Evolutionary conservation across 2,888 invertebrate genomes (phyloP).

Genomic region (Blomia tropicalis): DNA sequence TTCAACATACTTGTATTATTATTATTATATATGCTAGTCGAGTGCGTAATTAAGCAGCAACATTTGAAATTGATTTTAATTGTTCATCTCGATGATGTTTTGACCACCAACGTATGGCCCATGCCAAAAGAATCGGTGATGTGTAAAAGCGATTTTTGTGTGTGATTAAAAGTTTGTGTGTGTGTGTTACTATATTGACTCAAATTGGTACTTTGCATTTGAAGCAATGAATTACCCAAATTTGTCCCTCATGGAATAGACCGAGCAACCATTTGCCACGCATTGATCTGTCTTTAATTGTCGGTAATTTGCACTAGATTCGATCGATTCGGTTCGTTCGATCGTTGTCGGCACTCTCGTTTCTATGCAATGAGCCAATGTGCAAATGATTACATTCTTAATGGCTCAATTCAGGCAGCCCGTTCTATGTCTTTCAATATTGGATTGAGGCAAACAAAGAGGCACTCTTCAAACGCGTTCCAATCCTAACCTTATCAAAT

Average conservation of each 20-base stretch:
- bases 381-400: neutral
- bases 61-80: neutral
- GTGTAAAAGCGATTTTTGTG: neutral
- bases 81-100: neutral
- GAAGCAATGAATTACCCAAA: neutral
- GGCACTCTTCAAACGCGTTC: neutral
- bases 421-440: too few relatives aligned
- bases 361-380: too few relatives aligned
- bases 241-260: neutral
- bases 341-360: too few relatives aligned
- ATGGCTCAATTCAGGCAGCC: constrained; percentile 11
- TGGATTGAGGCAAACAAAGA: neutral
- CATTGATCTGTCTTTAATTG: constrained; percentile 4
- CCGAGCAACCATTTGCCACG: too few relatives aligned
- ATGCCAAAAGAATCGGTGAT: too few relatives aligned
- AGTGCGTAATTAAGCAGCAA: too few relatives aligned
- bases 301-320: neutral
- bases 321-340: neutral
- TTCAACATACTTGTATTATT: too few relatives aligned
- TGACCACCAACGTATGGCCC: too few relatives aligned
- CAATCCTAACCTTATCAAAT: too few relatives aligned
- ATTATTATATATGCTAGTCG: too few relatives aligned
- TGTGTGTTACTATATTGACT: neutral
- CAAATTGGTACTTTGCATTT: neutral
- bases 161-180: neutral